phyloP scores from a whole-genome alignment of 2,888 invertebrate species.

The Rotaria socialis region DNA sequence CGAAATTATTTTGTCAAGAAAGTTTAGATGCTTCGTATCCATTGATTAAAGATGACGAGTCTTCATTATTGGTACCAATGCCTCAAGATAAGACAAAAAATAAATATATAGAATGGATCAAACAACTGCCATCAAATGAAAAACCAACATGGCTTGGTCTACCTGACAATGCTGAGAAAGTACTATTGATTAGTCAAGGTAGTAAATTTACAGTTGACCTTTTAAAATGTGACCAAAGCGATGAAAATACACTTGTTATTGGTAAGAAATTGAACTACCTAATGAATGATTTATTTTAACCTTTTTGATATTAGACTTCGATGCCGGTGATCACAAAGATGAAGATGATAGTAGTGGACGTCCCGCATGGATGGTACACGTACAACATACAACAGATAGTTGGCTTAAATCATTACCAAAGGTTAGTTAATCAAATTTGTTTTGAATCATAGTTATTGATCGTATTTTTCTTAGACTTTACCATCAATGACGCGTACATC shows the following conservation, averaged over 20 bases:
- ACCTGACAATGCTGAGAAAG: slow-evolving; percentile 97
- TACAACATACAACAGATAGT: slow-evolving; percentile 82
- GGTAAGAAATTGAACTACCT: background rate
- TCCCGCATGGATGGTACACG: slow-evolving; percentile 94
- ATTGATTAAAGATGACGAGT: slow-evolving; percentile 41
- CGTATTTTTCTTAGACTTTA: slow-evolving; percentile 51
- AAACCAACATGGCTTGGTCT: slow-evolving; percentile 96
- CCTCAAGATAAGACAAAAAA: slow-evolving; percentile 90
- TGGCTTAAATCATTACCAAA: slow-evolving; percentile 85
- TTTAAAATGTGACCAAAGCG: slow-evolving; percentile 40
- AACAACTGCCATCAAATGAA: slow-evolving; percentile 76
- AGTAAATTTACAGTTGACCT: slow-evolving; percentile 27
- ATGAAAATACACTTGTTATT: slow-evolving; percentile 40
- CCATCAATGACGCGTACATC: slow-evolving; percentile 80
- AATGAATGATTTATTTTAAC: background rate
- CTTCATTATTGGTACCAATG: slow-evolving; percentile 68
- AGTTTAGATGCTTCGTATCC: slow-evolving; percentile 44
- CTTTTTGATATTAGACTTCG: background rate
- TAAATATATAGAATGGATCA: slow-evolving; percentile 95
- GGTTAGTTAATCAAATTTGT: slow-evolving; percentile 49
- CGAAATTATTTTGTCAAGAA: slow-evolving; percentile 47
- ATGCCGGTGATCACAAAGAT: slow-evolving; percentile 49
- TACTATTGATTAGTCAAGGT: slow-evolving; percentile 64
- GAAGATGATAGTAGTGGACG: slow-evolving; percentile 69
- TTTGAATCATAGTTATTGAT: background rate